Evolutionary conservation across 92 coral and sea anemone species (phyloP).

Genomic region (Pocillopora grandis): DNA sequence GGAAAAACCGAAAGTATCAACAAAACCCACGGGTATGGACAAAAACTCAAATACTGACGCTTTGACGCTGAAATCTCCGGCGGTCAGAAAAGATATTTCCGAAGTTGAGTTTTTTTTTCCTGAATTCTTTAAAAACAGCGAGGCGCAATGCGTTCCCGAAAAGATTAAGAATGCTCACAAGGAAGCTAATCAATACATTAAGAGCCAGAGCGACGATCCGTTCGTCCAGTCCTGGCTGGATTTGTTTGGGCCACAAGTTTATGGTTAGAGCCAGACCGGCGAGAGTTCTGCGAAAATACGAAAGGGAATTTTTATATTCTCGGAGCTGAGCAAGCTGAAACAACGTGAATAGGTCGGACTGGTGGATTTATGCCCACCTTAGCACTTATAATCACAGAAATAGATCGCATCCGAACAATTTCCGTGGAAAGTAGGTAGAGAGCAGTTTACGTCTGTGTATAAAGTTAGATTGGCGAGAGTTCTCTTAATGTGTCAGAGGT

Average conservation of each 20-base stretch:
- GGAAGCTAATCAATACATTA: background rate
- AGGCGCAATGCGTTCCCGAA: background rate
- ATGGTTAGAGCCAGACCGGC: background rate
- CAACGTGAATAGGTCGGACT: too few species aligned
- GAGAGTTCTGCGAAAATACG: too few species aligned
- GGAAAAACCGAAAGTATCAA: constrained; percentile 19
- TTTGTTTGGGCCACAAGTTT: constrained; percentile 26
- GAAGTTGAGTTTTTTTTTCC: constrained; percentile 36
- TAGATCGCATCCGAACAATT: too few species aligned
- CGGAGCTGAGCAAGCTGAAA: too few species aligned
- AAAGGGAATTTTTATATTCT: too few species aligned
- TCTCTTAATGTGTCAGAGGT: too few species aligned
- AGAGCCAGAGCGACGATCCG: constrained; percentile 14
- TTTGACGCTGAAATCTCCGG: background rate
- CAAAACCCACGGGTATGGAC: constrained; percentile 17
- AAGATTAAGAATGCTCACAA: background rate
- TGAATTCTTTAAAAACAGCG: constrained; percentile 23
- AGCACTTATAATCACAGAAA: too few species aligned
- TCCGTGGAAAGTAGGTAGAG: too few species aligned
- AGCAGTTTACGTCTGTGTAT: too few species aligned
- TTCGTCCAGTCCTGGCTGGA: constrained; percentile 42
- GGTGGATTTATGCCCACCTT: too few species aligned
- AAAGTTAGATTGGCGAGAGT: too few species aligned
- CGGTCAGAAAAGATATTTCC: background rate
- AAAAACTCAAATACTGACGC: constrained; percentile 2